Conservation (phyloP, 2,797 vertebrate genomes). For the Pangasius mekongensis region DNA sequence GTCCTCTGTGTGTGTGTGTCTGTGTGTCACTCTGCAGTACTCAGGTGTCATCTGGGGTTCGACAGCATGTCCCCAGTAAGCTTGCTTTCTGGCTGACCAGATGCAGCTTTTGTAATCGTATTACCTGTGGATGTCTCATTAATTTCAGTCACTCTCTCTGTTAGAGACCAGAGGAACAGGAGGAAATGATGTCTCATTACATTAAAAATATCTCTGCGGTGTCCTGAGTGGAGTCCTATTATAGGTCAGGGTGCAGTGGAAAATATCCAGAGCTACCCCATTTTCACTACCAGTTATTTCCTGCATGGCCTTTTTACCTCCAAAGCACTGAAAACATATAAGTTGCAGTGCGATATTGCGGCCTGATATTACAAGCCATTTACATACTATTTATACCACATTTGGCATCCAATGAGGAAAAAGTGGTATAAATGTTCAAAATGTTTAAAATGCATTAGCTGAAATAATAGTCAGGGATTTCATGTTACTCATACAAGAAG, state of each 20-base stretch:
- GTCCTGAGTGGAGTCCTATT: constrained; percentile 64
- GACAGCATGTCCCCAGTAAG: constrained; percentile 63
- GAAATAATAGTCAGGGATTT: neutral
- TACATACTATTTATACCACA: neutral
- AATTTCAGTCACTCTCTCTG: constrained; percentile 66
- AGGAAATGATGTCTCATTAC: constrained; percentile 50
- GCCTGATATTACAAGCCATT: neutral
- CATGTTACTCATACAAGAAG: neutral
- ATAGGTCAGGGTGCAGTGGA: constrained; percentile 13
- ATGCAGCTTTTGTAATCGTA: constrained; percentile 69
- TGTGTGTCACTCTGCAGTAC: constrained; percentile 43
- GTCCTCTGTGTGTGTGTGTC: neutral
- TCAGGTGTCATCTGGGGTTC: neutral
- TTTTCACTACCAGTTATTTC: neutral
- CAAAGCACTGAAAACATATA: neutral
- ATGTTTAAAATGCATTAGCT: neutral
- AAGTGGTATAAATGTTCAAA: neutral
- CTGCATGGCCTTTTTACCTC: neutral
- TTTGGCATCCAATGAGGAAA: neutral
- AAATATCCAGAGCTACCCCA: neutral
- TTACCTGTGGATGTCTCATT: constrained; percentile 73
- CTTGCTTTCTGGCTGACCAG: constrained; percentile 56
- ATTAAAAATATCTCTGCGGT: constrained; percentile 57
- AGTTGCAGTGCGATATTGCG: neutral
- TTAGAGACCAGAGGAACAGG: constrained; percentile 37